phyloP scores from a whole-genome alignment of 2,113 vertebrate genomes.

The Gracilinanus agilis region DNA sequence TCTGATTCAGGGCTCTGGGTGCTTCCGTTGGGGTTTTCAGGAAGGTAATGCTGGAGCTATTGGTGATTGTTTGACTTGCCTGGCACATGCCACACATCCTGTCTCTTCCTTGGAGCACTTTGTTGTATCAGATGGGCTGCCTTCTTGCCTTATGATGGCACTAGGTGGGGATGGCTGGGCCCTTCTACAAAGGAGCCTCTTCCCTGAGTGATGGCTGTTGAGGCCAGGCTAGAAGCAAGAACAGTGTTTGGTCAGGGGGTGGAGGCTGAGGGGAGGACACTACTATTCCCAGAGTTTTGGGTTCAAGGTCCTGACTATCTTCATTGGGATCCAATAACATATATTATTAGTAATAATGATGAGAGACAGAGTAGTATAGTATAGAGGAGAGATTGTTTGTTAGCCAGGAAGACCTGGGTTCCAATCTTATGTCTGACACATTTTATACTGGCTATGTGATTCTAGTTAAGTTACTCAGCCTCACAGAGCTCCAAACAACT shows the following conservation, averaged over 20 bases:
- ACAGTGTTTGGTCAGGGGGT: neutral
- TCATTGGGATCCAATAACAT: neutral
- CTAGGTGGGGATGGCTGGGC: too few relatives aligned
- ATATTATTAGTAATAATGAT: neutral
- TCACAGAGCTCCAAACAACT: neutral
- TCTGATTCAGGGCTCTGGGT: too few relatives aligned
- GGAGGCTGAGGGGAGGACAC: neutral
- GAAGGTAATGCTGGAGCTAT: too few relatives aligned
- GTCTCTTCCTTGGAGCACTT: too few relatives aligned
- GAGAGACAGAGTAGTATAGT: neutral
- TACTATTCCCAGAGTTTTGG: neutral
- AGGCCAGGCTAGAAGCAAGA: neutral
- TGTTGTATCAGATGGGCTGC: too few relatives aligned
- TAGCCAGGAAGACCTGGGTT: neutral
- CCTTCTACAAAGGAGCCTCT: neutral
- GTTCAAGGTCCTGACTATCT: neutral
- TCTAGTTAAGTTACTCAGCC: neutral
- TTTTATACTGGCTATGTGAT: neutral
- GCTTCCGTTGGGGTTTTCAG: too few relatives aligned
- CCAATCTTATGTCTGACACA: neutral
- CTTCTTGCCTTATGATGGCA: too few relatives aligned
- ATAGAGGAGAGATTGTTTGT: neutral
- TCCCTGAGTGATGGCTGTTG: neutral
- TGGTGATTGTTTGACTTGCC: too few relatives aligned
- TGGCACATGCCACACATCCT: too few relatives aligned